Evolutionary conservation across 2,888 invertebrate genomes (phyloP).

Genomic region (Ichneumoninae sp.): DNA sequence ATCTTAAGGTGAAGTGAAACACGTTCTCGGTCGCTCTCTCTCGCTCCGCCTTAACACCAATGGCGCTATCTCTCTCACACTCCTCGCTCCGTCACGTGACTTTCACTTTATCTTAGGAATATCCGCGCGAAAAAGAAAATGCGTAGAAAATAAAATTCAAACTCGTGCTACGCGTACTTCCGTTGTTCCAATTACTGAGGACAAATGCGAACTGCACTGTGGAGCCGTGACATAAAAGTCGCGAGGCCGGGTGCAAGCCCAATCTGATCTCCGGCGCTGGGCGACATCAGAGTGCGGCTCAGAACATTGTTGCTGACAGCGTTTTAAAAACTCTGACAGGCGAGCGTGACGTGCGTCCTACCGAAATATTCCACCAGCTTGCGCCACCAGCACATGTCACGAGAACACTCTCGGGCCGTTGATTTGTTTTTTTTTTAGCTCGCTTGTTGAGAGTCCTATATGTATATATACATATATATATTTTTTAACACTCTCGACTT

Average conservation of each 20-base stretch:
- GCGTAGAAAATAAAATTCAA: not conserved
- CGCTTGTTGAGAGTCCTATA: not conserved
- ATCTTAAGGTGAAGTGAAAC: not conserved
- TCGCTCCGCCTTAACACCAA: too few species aligned
- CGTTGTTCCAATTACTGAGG: constrained; percentile 1
- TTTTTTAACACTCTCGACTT: not conserved
- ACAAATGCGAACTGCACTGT: constrained; percentile 19
- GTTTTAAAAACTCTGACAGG: constrained; percentile 42
- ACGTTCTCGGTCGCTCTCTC: too few species aligned
- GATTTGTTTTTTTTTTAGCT: not conserved
- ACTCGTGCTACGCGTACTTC: not conserved
- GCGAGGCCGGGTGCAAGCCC: not conserved
- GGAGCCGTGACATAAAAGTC: not conserved
- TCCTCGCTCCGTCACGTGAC: too few species aligned
- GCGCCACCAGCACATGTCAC: not conserved
- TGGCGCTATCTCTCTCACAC: too few species aligned
- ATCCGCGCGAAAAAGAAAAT: not conserved
- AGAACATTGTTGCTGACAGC: constrained; percentile 45
- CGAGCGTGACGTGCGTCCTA: constrained; percentile 20
- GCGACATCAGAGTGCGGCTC: constrained; percentile 23
- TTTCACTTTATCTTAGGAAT: too few species aligned
- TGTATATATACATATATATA: not conserved
- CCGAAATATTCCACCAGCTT: constrained; percentile 16
- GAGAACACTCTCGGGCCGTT: constrained; percentile 9
- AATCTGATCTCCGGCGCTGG: constrained; percentile 3